Evolutionary conservation across 2,797 vertebrate genomes (phyloP).

Genomic region (Betta splendens): DNA sequence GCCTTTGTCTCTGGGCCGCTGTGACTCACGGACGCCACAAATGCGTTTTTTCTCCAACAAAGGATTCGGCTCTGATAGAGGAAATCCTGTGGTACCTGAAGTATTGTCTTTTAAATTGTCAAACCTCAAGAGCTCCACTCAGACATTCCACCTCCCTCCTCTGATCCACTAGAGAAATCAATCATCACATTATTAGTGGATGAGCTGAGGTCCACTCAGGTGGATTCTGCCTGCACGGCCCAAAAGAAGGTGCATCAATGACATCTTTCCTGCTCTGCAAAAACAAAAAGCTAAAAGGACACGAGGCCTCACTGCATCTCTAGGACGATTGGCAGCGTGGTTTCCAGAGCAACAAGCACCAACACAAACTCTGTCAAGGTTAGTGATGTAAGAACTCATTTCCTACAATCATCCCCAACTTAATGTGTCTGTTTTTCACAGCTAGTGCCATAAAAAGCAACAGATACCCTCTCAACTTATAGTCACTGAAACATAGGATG

Average conservation of each 20-base stretch:
- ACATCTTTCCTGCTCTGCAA: neutral
- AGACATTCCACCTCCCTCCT: neutral
- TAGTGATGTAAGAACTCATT: constrained; percentile 14
- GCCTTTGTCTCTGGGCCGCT: neutral
- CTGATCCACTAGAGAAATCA: neutral
- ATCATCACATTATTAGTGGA: neutral
- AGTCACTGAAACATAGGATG: neutral
- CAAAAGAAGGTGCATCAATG: too few species aligned
- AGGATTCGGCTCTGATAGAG: neutral
- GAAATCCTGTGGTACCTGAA: neutral
- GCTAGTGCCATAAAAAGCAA: neutral
- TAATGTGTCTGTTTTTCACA: neutral
- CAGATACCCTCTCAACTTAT: neutral
- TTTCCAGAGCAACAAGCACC: constrained; percentile 46
- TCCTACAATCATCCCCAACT: constrained; percentile 7
- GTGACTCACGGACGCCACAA: neutral
- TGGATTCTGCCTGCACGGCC: neutral
- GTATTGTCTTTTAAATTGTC: neutral
- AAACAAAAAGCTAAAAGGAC: constrained; percentile 3
- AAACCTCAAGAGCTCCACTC: neutral
- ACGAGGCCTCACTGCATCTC: neutral
- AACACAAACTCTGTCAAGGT: constrained; percentile 17
- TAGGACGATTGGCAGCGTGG: neutral
- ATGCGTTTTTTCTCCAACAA: neutral
- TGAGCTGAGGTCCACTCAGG: neutral